These are phyloP conservation scores for Fopius arisanus DNA, from an alignment of 1,140 invertebrate genomes.

Conservation along the genomic window DNA sequence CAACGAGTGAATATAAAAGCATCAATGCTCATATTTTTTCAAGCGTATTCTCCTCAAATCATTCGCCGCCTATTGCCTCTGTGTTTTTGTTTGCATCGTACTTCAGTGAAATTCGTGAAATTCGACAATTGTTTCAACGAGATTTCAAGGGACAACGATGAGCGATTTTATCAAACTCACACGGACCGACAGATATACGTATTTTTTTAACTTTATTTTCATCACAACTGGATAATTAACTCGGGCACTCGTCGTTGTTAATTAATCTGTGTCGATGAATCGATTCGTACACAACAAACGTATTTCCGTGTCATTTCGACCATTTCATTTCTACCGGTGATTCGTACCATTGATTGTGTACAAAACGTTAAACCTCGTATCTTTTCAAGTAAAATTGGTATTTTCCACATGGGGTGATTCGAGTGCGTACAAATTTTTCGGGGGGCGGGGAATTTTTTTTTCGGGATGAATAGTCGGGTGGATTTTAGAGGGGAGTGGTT, in stretches of 20 bases:
- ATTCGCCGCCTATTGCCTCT: not conserved
- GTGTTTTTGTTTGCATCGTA: not conserved
- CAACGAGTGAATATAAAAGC: too few species aligned
- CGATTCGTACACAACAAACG: conserved; percentile 9
- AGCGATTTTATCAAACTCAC: not conserved
- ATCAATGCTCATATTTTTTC: too few species aligned
- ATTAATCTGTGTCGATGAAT: conserved; percentile 19
- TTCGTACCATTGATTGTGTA: conserved; percentile 1
- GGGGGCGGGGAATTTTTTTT: not conserved
- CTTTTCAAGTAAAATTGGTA: conserved; percentile 8
- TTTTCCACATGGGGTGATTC: not conserved
- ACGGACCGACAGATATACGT: not conserved
- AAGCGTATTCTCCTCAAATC: not conserved
- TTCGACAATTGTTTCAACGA: not conserved
- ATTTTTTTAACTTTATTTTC: not conserved
- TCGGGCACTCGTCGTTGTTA: conserved; percentile 14
- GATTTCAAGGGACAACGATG: conserved; percentile 1
- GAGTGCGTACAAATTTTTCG: not conserved
- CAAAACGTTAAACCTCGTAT: conserved; percentile 6
- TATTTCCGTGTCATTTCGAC: conserved; percentile 11
- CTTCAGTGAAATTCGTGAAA: not conserved
- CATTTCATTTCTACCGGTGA: not conserved
- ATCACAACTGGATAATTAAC: conserved; percentile 11
- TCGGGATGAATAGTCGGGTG: not conserved
- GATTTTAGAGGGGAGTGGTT: too few species aligned